These are phyloP conservation scores for Subanguina moxae DNA, from an alignment of 1,140 invertebrate species.

Conservation along the genomic window DNA sequence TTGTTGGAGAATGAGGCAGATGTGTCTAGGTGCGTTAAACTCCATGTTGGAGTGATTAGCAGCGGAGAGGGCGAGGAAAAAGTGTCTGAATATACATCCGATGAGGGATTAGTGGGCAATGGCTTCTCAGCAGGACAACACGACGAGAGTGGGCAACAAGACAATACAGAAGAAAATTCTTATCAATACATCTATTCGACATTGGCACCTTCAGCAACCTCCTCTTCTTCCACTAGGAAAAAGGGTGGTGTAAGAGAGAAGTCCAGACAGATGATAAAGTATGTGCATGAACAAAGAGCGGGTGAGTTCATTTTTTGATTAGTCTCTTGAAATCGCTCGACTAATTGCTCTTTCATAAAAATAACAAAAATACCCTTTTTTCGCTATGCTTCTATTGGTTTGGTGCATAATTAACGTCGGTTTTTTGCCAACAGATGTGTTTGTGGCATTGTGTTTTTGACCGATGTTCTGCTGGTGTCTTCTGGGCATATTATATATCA, in stretches of 20 bases:
- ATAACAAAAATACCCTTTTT: too few species aligned
- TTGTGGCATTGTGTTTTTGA: too few species aligned
- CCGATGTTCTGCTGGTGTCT: too few species aligned
- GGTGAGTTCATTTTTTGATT: background rate
- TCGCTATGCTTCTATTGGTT: too few species aligned
- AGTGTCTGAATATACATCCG: too few species aligned
- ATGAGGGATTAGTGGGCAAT: background rate
- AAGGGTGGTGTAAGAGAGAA: slow-evolving; percentile 53
- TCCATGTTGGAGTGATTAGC: background rate
- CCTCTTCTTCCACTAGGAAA: slow-evolving; percentile 18
- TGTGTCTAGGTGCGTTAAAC: background rate
- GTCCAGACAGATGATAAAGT: slow-evolving; percentile 59
- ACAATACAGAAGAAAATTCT: too few species aligned
- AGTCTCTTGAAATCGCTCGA: too few species aligned
- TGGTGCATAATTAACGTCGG: too few species aligned
- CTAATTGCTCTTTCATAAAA: too few species aligned
- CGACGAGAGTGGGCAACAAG: background rate
- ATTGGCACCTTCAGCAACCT: background rate
- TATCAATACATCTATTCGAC: background rate
- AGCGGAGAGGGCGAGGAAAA: background rate
- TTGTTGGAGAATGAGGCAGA: background rate
- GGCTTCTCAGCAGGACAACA: background rate
- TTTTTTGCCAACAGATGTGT: too few species aligned
- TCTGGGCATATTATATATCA: too few species aligned
- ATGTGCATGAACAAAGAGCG: slow-evolving; percentile 64